Base-by-base conservation (phyloP, 2,888 invertebrate genomes). In the Glaucopsyche alexis region DNA sequence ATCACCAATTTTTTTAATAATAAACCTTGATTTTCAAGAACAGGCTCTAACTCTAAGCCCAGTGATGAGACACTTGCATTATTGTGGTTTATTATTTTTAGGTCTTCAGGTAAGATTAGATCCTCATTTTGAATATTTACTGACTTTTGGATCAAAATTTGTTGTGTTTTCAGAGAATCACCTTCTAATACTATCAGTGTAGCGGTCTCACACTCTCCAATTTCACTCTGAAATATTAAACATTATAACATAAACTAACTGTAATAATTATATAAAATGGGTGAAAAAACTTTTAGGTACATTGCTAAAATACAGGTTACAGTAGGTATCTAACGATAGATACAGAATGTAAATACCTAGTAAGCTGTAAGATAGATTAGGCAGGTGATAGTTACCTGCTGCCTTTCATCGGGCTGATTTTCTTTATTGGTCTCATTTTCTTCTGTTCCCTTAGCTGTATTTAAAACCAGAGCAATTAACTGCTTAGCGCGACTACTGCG, bases 131-230 rank as follows among this genome's bases (percentile, higher is more conserved):
- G 49, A 49, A 49, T 49, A 49, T 64, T 19, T 19, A 29, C 29
- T 64, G 29, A 29, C 64, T 64, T 64, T 64, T 29, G 19, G 19
- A 64, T 64, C 64, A 64, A 64, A 38, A 64, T 64, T 64, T 64
- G 19, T 64, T 64, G 64, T 29, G 64, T 64, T 38, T 64, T 29
- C 29, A 64, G 64, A 38, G 19, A 29, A 38, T 64, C 29, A 38
- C 64, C 64, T 64, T 64, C 64, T 64, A 64, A 64, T 29, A 64
- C 64, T 8, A 64, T 64, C 60, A 60, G 29, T 29, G 29, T 29
- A 29, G 29, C 2, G 29, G 29, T 29, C 29, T 29, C 29, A 29
- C 1, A 29, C 29, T 29, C 29, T 29, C 29, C 29, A 1, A 29
- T 29, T 29, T 4, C 29, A 29, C 29, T 29, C 29, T 29, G 29